Base-by-base conservation (phyloP, 2,888 invertebrate species). In the Chalcis sispes region DNA sequence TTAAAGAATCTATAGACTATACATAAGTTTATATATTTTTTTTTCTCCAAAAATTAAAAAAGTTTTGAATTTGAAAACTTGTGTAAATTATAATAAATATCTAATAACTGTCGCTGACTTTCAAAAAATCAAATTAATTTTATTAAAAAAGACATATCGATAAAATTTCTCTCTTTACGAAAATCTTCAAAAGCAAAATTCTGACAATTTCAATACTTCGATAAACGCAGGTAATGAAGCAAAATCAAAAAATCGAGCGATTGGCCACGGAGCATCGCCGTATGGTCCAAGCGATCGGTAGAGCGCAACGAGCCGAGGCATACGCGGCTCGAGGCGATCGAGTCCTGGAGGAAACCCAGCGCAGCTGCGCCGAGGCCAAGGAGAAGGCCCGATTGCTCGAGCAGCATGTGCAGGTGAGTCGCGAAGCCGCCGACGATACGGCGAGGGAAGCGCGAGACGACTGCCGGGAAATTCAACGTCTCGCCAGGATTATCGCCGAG, bases 191-290 rank as follows among this genome's bases (percentile, higher is more conserved):
- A n/a, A n/a, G n/a, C n/a, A n/a, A n/a, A n/a, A n/a, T n/a, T n/a
- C n/a, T n/a, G n/a, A n/a, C n/a, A n/a, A n/a, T n/a, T n/a, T n/a
- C n/a, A n/a, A n/a, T n/a, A n/a, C n/a, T n/a, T n/a, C n/a, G n/a
- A n/a, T n/a, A n/a, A n/a, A n/a, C n/a, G n/a, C n/a, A 76, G 77
- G 61, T 77, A 15, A 29, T 91, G 27, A 91, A 93, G 20, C 94
- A 95, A 84, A 89, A 91, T 10, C 91, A 91, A 82, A 89, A 93
- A 0, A 94, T 95, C 56, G 91, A 93, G 77, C 90, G 91, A 66
- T 83, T 94, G 1, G 92, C 92, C 0, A 83, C 85, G 1, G 91
- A 92, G 77, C 92, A 92, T 80, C 91, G 92, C 81, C 88, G 87
- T 1, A 88, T 92, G 13, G 90, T 90, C 75, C 86, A 89, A 74